Evolutionary conservation across 2,888 invertebrate species (phyloP).

Genomic region (Agriopis leucophaearia): DNA sequence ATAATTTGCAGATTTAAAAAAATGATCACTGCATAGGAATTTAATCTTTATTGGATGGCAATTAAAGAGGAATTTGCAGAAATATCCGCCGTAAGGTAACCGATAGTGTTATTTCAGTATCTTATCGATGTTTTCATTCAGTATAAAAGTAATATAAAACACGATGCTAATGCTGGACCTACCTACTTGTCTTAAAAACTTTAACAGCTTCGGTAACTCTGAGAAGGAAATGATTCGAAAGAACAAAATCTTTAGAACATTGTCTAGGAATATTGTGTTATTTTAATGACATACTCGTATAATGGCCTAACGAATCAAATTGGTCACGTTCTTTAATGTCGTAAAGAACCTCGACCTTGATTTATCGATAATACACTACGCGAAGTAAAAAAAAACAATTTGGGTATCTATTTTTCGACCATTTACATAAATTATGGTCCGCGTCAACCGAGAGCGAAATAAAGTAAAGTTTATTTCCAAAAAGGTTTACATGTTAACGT

Average conservation of each 20-base stretch:
- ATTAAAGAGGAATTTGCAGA: slow-evolving; percentile 20
- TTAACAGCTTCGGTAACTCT: not conserved
- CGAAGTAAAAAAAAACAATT: too few relatives aligned
- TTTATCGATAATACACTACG: slow-evolving; percentile 26
- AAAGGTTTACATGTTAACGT: too few relatives aligned
- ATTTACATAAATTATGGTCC: slow-evolving; percentile 11
- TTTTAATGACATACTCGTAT: not conserved
- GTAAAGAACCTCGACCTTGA: slow-evolving; percentile 40
- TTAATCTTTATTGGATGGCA: slow-evolving; percentile 24
- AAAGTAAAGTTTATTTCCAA: too few relatives aligned
- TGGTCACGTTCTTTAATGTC: slow-evolving; percentile 37
- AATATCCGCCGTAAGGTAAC: slow-evolving; percentile 9
- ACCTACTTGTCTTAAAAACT: not conserved
- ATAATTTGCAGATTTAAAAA: slow-evolving; percentile 48
- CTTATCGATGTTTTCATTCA: slow-evolving; percentile 48
- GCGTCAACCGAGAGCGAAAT: slow-evolving; percentile 4
- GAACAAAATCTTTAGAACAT: not conserved
- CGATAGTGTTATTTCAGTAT: slow-evolving; percentile 34
- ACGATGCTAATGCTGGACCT: not conserved
- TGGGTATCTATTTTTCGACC: not conserved
- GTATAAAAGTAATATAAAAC: slow-evolving; percentile 13
- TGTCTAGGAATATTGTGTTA: not conserved
- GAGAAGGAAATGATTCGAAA: not conserved
- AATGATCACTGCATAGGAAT: slow-evolving; percentile 40
- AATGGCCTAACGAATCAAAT: slow-evolving; percentile 32